Conservation (phyloP, 1,140 invertebrate genomes). For the Scaptomyza hsui region DNA sequence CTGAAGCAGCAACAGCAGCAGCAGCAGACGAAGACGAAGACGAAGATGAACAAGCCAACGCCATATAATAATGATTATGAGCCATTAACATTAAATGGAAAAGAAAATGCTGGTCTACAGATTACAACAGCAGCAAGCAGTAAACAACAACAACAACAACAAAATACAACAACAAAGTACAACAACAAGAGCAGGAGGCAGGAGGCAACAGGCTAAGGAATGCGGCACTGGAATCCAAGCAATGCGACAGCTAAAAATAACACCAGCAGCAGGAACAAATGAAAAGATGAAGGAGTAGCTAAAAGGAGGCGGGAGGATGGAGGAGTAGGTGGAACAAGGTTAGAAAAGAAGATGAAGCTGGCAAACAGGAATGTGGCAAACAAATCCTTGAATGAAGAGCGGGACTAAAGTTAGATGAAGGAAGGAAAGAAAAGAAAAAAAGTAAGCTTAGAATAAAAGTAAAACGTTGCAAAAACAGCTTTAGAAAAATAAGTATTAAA, state of each 20-base stretch:
- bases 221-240: constrained; percentile 66
- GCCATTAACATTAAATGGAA: constrained; percentile 83
- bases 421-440: neutral
- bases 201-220: constrained; percentile 47
- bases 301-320: neutral
- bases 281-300: neutral
- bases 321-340: neutral
- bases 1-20: constrained; percentile 4
- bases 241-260: constrained; percentile 80
- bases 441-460: too few species aligned
- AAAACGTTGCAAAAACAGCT: too few species aligned
- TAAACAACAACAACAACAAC: constrained; percentile 35
- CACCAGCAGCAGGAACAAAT: constrained; percentile 57
- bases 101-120: constrained; percentile 82
- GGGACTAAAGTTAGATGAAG: too few species aligned
- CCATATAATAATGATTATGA: constrained; percentile 83
- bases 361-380: too few species aligned
- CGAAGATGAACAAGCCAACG: constrained; percentile 77
- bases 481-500: too few species aligned
- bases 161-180: neutral
- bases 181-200: constrained; percentile 12
- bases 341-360: neutral
- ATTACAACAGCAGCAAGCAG: constrained; percentile 58
- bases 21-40: constrained; percentile 52
- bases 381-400: too few species aligned